Evolutionary conservation across 2,797 vertebrate genomes (phyloP), one percentile per base, ranked within the genome.

Genomic region (Gouania willdenowi): DNA sequence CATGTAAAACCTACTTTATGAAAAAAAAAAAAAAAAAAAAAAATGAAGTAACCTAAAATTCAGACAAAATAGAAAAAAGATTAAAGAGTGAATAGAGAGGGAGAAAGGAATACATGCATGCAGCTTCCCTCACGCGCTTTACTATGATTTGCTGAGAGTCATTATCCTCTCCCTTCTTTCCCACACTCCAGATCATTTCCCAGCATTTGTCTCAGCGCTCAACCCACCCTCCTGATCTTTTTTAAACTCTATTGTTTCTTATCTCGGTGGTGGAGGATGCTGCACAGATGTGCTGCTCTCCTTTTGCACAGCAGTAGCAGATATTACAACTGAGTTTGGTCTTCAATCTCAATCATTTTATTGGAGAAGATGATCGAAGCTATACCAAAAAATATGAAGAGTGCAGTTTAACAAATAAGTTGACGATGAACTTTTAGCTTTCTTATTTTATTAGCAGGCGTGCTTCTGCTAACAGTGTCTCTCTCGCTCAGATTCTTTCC

Each of bases 71-170:
- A 62, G 32, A 24, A 30, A 42, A 37, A 22, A 48, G 41, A 36
- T 39, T 43, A 34, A 31, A 48, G 49, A 35, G 38, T 3, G 19
- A n/a, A n/a, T n/a, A n/a, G n/a, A n/a, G 25, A 12, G 11, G 12
- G 11, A 28, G 26, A 28, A 26, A 15, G 26, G 37, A 52, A 43
- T 55, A 33, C 21, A 33, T 5, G 58, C 46, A 50, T 16, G 33
- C 34, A 52, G 66, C 80, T 76, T 71, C 52, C 66, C 67, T 50
- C 29, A 50, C 67, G 73, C 37, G 60, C 57, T 51, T 55, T 41
- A 33, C 47, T 52, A 60, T 44, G 57, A 77, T 83, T 71, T 63
- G 62, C 66, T 77, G 71, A 65, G 71, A 77, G 72, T 64, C 58
- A 60, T 70, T 77, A 80, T 79, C 71, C 71, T 43, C 70, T 49